Evolutionary conservation across 2,888 invertebrate genomes (phyloP).

Genomic region (Nomada lathburiana): DNA sequence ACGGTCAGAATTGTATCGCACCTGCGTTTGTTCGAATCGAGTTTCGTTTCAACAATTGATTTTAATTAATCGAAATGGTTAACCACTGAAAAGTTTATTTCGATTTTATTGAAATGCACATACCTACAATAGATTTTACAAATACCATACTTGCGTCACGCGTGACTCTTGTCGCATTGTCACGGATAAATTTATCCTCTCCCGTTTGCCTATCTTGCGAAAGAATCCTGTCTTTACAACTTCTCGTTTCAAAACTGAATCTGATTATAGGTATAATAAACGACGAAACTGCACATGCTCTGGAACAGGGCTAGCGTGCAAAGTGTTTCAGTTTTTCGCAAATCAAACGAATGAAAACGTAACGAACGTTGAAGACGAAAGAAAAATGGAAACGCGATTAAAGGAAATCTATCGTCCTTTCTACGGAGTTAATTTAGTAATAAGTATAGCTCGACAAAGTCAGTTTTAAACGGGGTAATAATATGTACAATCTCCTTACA

Average conservation of each 20-base stretch:
- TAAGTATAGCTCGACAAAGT: slow-evolving; percentile 52
- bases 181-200: slow-evolving; percentile 1
- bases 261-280: slow-evolving; percentile 30
- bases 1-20: neutral
- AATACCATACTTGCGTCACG: slow-evolving; percentile 19
- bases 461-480: slow-evolving; percentile 74
- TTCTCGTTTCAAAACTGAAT: slow-evolving; percentile 69
- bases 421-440: slow-evolving; percentile 3
- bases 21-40: neutral
- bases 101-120: neutral
- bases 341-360: slow-evolving; percentile 17
- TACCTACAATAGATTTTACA: neutral
- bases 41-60: neutral
- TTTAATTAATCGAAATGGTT: neutral
- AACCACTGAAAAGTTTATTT: neutral
- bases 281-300: slow-evolving; percentile 36
- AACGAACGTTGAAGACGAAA: neutral
- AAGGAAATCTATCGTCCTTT: slow-evolving; percentile 7
- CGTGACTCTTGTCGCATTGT: slow-evolving; percentile 9
- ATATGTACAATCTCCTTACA: slow-evolving; percentile 73
- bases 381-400: slow-evolving; percentile 1
- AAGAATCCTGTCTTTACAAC: slow-evolving; percentile 63
- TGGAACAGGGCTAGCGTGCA: slow-evolving; percentile 26
- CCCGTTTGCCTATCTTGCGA: slow-evolving; percentile 46
- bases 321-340: slow-evolving; percentile 7